These are phyloP conservation scores for Xestoiulus laeticollis DNA, from an alignment of 2,888 invertebrate species.

Conservation along the genomic window DNA sequence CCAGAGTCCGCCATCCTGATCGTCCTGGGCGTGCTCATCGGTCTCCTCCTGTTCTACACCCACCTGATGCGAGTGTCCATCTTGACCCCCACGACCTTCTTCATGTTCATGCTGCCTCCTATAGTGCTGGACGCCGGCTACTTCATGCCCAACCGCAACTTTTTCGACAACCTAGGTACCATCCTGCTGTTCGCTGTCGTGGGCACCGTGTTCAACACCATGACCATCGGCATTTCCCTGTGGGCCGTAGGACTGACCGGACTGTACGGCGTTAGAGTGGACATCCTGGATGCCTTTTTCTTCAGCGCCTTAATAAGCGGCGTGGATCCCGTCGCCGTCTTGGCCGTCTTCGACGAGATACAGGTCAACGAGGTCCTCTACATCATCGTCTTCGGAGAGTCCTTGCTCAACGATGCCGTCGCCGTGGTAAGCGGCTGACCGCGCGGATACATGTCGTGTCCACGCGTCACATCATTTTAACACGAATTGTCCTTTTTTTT, in stretches of 20 bases:
- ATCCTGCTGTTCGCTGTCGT: conserved; percentile 93
- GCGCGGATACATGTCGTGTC: no score
- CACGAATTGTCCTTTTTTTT: conserved; percentile 54
- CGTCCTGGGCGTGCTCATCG: conserved; percentile 92
- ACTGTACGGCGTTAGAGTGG: conserved; percentile 74
- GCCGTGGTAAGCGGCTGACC: conserved; percentile 88
- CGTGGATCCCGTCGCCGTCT: conserved; percentile 95
- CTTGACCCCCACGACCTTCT: conserved; percentile 93
- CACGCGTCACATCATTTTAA: no score
- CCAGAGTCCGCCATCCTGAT: conserved; percentile 98
- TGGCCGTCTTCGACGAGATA: conserved; percentile 97
- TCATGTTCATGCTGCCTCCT: conserved; percentile 96
- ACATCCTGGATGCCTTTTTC: conserved; percentile 81
- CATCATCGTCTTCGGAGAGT: conserved; percentile 98
- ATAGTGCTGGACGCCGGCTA: conserved; percentile 99
- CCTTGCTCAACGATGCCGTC: conserved; percentile 96
- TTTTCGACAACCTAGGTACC: conserved; percentile 97
- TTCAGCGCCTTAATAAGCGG: conserved; percentile 94
- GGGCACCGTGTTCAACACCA: conserved; percentile 94
- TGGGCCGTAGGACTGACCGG: conserved; percentile 86
- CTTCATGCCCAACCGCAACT: conserved; percentile 97
- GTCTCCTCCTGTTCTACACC: conserved; percentile 81
- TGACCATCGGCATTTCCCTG: conserved; percentile 74
- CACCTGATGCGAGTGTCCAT: conserved; percentile 74
- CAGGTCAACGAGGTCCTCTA: conserved; percentile 98